Evolutionary conservation across 2,888 invertebrate genomes (phyloP), one percentile per base, ranked within the genome.

Genomic region (Trilocha varians): DNA sequence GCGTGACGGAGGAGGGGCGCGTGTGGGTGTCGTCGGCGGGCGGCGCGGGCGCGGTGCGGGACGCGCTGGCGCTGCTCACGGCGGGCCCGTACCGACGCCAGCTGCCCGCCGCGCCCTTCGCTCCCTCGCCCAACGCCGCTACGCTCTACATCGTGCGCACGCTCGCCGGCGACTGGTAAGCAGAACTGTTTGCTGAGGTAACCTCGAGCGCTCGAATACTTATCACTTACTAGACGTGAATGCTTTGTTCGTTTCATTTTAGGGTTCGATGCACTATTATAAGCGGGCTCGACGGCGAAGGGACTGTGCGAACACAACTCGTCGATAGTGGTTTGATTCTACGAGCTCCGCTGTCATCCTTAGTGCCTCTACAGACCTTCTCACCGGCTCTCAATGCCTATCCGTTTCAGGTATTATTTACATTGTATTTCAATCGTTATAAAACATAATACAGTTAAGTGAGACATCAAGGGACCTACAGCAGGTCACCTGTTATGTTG

Each of bases 311-410:
- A 49, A 83, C 85, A 39, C 82, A 76, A 60, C 74, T 86, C 32
- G 73, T 84, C 40, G 86, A 87, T 66, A 84, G 78, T 58, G 85
- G 86, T 4, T 69, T 77, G 32, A 71, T 83, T 14, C 65, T 86
- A 52, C 74, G 79, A 46, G 85, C 85, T 51, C 84, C 85, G 45
- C 67, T 83, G 34, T 82, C 83, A 13, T 82, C 84, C 11, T 69
- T 87, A 42, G 78, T 86, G 48, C 83, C 84, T 38, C 65, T 87
- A 39, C 70, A 69, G 48, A 47, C 65, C 16, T 82, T 86, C 60
- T 89, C 89, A 42, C 76, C 80, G n/a, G 88, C 88, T 2, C 76
- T 89, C 16, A 87, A 87, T 52, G 78, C 77, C 36, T 89, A 79
- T 50, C 89, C 89, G 0, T 66, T 72, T 16, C 89, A 91, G 80